Evolutionary conservation across 2,797 vertebrate species (phyloP), one percentile per base, ranked within the genome.

Genomic region (Pseudopleuronectes americanus): DNA sequence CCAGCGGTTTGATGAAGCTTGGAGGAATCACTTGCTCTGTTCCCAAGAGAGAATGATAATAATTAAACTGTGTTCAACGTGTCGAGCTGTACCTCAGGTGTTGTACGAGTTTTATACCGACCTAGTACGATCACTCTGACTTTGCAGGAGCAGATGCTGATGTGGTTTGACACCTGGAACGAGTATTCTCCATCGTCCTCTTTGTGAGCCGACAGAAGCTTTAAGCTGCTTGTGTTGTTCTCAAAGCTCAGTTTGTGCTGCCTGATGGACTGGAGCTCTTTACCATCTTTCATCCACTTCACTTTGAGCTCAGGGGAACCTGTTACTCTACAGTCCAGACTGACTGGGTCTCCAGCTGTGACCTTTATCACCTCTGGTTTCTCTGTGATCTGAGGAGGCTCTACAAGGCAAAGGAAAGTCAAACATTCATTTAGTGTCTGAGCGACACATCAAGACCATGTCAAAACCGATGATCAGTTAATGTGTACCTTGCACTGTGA

Each of bases 21-120:
- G 98, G 98, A 57, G 96, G 92, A 86, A 99, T 97, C 67, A 95
- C 90, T 96, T 98, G 95, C 89, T 99, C 98, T 99, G 95, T 87
- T 74, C 72, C 69, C 81, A 85, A 85, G 70, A 80, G 81, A 68
- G 17, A 45, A 80, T 16, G 74, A 68, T 16, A 49, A 69, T 67
- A 49, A 67, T 78, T 57, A 84, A 8, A 68, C 14, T 28, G 9
- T 26, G 59, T 54, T 67, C 6, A 61, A n/a, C 8, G 26, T 8
- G 4, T 68, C 5, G 13, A 6, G 6, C 7, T 4, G 38, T 14
- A 56, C 5, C 2, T 21, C 10, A 49, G 54, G n/a, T 38, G 31
- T 3, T 21, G 19, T n/a, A 19, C 43, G 28, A 33, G 72, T 24
- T 58, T 74, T 16, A 63, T 91, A 99, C 98, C 86, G 93, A 99